Base-by-base conservation (phyloP, 1,140 invertebrate genomes). In the Harpegnathos saltator region DNA sequence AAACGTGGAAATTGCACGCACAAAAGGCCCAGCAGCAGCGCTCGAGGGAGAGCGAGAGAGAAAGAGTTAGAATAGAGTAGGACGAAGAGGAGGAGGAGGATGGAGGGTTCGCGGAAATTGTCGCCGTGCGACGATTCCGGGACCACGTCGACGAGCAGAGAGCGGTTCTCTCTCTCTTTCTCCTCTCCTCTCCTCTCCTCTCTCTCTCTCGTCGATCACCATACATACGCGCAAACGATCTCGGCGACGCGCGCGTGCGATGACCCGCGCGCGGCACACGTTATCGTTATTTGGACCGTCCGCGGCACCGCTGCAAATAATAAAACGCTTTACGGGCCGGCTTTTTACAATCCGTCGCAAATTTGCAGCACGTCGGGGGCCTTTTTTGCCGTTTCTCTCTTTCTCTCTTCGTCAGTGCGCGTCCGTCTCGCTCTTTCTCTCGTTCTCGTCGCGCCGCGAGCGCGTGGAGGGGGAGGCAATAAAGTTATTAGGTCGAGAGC, bases 1-100 rank as follows among this genome's bases (percentile, higher is more conserved):
- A 78, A 78, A 78, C 75, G 75, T 29, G 75, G 63, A 78, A 69
- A 69, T 52, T 78, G 52, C 63, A 78, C 63, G 63, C 52, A 69
- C 33, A 17, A n/a, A 54, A 44, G 63, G 63, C 52, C 52, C 75
- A 78, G 61, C 73, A 26, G 38, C 73, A 38, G 44, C 59, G 74
- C 17, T 69, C 24, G 17, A 69, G 48, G 15, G 44, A 14, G n/a
- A 48, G 24, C 15, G 22, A 19, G 44, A 69, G 14, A 44, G 44
- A 12, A n/a, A 19, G n/a, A 24, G 3, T 44, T 54, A 19, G 7
- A 73, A 11, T 33, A 5, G 33, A 50, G 15, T 12, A 7, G 15
- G n/a, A n/a, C 33, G n/a, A n/a, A n/a, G 52, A 26, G 63, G n/a
- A 33, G 26, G n/a, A 9, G 56, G 3, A 3, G 44, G 48, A 33